Evolutionary conservation across 1,140 invertebrate species (phyloP), one percentile per base, ranked within the genome.

Genomic region (Brachionus plicatilis): DNA sequence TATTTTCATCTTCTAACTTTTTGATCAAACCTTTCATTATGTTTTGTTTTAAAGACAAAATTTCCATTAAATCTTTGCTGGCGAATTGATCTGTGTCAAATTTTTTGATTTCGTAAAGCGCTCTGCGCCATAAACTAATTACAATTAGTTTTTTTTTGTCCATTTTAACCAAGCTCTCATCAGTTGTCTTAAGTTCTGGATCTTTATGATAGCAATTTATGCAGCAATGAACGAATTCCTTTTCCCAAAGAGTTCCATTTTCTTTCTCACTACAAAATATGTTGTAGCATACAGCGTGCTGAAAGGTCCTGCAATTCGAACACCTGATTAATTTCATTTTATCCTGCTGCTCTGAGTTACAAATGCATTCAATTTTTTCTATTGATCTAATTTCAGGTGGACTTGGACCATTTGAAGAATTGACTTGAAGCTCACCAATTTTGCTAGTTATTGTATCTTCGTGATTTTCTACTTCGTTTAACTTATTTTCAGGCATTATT

Each of bases 201-300:
- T 76, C 72, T 27, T 50, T 50, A 29, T 76, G 43, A 29, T 50
- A 76, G 47, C 72, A 76, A 20, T 76, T 11, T 12, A 50, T 11
- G 43, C 72, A 76, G 43, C 43, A 76, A 29, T 76, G 72, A 27
- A 27, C n/a, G 27, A 50, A 76, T n/a, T 76, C 45, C 29, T 76
- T 76, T 29, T 50, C 43, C 72, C 72, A 76, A 27, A 50, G 4
- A 27, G 6, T n/a, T 2, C 1, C 20, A 76, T 24, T 27, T 14
- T 50, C 20, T 27, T 47, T 20, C 20, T 76, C 43, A 29, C 45
- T 20, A 50, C 43, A 47, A 11, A 76, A 50, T 11, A 76, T 50
- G 50, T 76, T 76, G n/a, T 76, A 76, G 43, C 72, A 76, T 27
- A 76, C 12, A 9, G 72, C 43, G 7, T 76, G 72, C 47, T 76